These are phyloP conservation scores for Drosophila murphyi DNA, from an alignment of 1,140 invertebrate species.

Conservation along the genomic window DNA sequence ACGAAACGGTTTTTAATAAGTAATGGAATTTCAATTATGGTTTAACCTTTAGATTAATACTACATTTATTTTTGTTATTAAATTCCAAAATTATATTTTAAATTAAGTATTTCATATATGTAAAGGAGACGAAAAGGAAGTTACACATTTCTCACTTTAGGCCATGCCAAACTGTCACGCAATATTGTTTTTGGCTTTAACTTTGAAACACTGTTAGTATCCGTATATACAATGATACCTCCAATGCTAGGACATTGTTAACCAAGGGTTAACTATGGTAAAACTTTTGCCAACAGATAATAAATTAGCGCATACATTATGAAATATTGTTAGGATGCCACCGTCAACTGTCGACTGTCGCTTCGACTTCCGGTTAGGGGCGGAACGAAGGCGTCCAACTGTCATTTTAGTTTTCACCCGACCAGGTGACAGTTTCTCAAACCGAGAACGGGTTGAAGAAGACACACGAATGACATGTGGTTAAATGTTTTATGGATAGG, in stretches of 20 bases:
- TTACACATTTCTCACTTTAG: constrained; percentile 3
- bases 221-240: constrained; percentile 2
- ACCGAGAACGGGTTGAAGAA: constrained; percentile 55
- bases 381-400: constrained; percentile 38
- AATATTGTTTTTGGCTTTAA: constrained; percentile 27
- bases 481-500: constrained; percentile 35
- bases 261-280: constrained; percentile 70
- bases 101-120: no score
- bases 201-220: constrained; percentile 20
- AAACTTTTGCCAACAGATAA: constrained; percentile 80
- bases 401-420: constrained; percentile 55
- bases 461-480: constrained; percentile 44
- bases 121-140: not conserved
- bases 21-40: no score
- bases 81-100: no score
- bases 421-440: constrained; percentile 81
- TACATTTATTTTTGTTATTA: no score
- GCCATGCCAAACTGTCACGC: constrained; percentile 51
- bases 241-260: constrained; percentile 32
- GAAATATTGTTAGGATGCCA: constrained; percentile 74
- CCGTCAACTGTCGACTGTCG: constrained; percentile 27
- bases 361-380: constrained; percentile 56
- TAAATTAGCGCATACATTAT: constrained; percentile 81
- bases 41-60: no score
- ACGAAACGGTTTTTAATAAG: no score